Conservation (phyloP, 2,797 vertebrate genomes). For the Moxostoma hubbsi region DNA sequence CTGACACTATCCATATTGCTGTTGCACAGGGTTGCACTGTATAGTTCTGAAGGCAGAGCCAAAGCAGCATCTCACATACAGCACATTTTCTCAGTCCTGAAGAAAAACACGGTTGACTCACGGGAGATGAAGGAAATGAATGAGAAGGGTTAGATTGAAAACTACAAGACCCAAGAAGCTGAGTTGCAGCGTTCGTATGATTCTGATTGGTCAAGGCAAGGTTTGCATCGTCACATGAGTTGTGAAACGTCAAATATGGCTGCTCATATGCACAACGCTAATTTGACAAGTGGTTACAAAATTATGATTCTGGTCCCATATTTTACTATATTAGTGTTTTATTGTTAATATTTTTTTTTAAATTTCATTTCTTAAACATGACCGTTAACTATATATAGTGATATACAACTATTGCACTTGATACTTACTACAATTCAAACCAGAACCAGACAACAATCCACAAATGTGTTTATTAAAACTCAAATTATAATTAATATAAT, state of each 20-base stretch:
- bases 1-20: slow-evolving; percentile 57
- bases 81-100: slow-evolving; percentile 46
- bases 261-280: background rate
- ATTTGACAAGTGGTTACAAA: slow-evolving; percentile 33
- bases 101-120: slow-evolving; percentile 41
- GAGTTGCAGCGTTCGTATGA: accelerated
- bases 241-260: slow-evolving; percentile 36
- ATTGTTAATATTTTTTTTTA: background rate
- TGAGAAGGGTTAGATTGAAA: background rate
- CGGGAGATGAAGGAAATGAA: slow-evolving; percentile 58
- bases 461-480: too few relatives aligned
- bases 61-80: slow-evolving; percentile 54
- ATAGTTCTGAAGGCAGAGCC: slow-evolving; percentile 75
- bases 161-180: slow-evolving; percentile 57
- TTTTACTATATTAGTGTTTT: background rate
- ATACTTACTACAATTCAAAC: too few relatives aligned
- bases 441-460: too few relatives aligned
- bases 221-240: slow-evolving; percentile 35
- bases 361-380: too few relatives aligned
- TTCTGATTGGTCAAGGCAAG: slow-evolving; percentile 23
- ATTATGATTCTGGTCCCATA: background rate
- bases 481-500: too few relatives aligned
- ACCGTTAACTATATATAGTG: too few relatives aligned
- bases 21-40: slow-evolving; percentile 60
- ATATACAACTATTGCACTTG: too few relatives aligned